These are phyloP conservation scores for Dermatemys mawii DNA, from an alignment of 2,113 vertebrate genomes.

Conservation along the genomic window DNA sequence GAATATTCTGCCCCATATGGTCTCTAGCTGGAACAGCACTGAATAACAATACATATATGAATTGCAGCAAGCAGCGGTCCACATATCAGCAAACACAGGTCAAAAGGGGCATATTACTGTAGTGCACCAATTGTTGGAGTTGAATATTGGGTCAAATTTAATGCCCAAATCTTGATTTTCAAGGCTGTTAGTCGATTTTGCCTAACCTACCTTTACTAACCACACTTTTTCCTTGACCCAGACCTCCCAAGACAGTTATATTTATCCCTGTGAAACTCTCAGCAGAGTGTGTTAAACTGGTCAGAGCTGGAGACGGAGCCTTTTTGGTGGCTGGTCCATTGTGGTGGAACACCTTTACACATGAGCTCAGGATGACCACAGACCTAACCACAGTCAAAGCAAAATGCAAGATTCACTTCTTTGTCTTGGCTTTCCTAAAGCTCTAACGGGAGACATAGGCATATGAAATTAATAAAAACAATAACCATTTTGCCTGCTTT, in stretches of 20 bases:
- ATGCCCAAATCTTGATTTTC: background rate
- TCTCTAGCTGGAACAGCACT: background rate
- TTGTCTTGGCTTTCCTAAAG: background rate
- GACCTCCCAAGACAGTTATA: background rate
- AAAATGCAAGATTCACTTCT: background rate
- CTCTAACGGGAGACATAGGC: background rate
- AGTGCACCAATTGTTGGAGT: background rate
- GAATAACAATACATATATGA: background rate
- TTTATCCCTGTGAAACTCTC: background rate
- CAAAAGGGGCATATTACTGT: background rate
- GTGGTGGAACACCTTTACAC: background rate
- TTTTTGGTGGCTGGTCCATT: background rate
- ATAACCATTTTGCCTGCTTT: background rate
- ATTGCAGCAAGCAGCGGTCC: background rate
- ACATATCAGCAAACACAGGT: background rate
- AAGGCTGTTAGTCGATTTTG: background rate
- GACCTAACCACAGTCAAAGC: background rate
- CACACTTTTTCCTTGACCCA: background rate
- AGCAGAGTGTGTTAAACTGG: background rate
- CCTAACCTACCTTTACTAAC: accelerated
- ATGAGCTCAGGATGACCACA: background rate
- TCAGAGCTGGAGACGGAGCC: background rate
- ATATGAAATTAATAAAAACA: background rate
- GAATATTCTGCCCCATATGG: accelerated
- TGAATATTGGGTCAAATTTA: background rate